These are phyloP conservation scores for Panopea generosa DNA, from an alignment of 2,888 invertebrate genomes.

Conservation along the genomic window DNA sequence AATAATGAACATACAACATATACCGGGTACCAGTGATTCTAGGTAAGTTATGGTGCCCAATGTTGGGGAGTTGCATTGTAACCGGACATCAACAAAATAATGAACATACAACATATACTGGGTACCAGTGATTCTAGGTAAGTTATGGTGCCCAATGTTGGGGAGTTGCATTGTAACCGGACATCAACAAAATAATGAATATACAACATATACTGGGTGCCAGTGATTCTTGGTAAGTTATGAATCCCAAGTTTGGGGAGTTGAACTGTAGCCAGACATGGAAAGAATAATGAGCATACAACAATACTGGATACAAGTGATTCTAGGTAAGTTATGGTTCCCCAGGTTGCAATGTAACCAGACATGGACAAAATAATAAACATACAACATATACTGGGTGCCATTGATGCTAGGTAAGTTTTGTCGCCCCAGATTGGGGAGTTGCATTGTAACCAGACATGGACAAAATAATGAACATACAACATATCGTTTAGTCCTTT, in stretches of 20 bases:
- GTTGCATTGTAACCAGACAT: no score
- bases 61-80: no score
- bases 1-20: no score
- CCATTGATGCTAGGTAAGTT: slow-evolving; percentile 60
- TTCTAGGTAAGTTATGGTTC: slow-evolving; percentile 46
- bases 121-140: slow-evolving; percentile 40
- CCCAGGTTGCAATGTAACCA: slow-evolving; percentile 4
- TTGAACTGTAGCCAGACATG: no score
- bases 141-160: not conserved
- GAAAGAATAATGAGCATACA: slow-evolving; percentile 73
- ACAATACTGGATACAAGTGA: slow-evolving; percentile 66
- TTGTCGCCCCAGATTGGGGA: no score
- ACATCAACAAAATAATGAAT: slow-evolving; percentile 72
- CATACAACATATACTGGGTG: slow-evolving; percentile 67
- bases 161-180: no score
- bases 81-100: no score
- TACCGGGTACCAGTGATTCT: not conserved
- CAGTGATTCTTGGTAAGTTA: slow-evolving; percentile 59
- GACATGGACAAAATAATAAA: slow-evolving; percentile 74
- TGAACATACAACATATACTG: slow-evolving; percentile 29
- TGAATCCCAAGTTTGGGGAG: no score
- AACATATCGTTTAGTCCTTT: no score
- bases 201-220: slow-evolving; percentile 68
- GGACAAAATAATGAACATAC: no score
- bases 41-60: no score